Evolutionary conservation across 2,888 invertebrate species (phyloP), one percentile per base, ranked within the genome.

Genomic region (Andricus curvator): DNA sequence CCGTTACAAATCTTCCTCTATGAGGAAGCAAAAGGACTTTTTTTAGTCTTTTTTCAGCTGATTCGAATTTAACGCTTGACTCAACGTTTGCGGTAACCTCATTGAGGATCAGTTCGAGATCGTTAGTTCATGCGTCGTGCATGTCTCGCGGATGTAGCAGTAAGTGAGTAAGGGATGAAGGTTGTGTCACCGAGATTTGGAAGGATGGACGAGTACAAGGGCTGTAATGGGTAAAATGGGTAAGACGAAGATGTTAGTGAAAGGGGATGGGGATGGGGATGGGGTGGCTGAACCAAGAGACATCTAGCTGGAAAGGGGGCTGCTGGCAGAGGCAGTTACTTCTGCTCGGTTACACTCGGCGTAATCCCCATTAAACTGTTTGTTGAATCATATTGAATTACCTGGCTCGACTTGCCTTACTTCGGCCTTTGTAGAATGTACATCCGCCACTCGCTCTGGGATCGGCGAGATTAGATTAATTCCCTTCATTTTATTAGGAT

Each of bases 321-420:
- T 51, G 17, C 25, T 78, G 82, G 77, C 78, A 79, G 78, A 80
- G 79, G 78, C 83, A 86, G 86, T 87, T 86, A 86, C 81, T 85
- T 86, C 84, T 83, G 82, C 87, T 84, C 84, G 81, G 85, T 86
- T 86, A 86, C 85, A 87, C 85, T 84, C 83, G 79, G 82, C 80
- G 84, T 88, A 88, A 88, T 88, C 88, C 78, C 88, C 85, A 88
- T 89, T 89, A 89, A 89, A 89, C 89, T 89, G 89, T 89, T 89
- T 89, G 89, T 89, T 88, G 89, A 89, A 89, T 89, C 88, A 88
- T 88, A 89, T 89, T 88, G 89, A 89, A 89, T 89, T 89, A 89
- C 88, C 86, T 80, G 82, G 80, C 79, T 78, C 66, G 79, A 74
- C 77, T 82, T 82, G 77, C 81, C 85, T 79, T 84, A 84, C 83